Evolutionary conservation across 2,113 vertebrate species (phyloP), one percentile per base, ranked within the genome.

Genomic region (Montifringilla adamsi): DNA sequence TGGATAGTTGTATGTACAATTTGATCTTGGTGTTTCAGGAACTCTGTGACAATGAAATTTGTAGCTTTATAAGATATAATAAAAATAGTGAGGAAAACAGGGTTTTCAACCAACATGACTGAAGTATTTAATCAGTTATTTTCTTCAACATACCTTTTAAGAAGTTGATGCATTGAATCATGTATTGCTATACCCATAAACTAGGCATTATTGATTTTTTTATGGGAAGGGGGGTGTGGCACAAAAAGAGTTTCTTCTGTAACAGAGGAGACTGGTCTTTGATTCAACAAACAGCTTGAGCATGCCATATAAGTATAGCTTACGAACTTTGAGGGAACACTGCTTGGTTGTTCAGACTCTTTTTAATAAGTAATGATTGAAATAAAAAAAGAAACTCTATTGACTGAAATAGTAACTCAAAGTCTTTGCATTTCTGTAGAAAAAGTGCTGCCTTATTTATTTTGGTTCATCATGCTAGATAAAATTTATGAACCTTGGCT

Each of bases 191-290:
- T 55, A 49, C 8, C 1, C 9, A 39, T 62, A 47, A 56, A 33
- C 6, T 66, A 60, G 27, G 58, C 81, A 44, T 55, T 30, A 28
- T 0, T 63, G 24, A 9, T 56, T 43, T 20, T 50, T 20, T 10
- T 19, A 5, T 41, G 5, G 13, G 20, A 23, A 23, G 0, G 0
- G 12, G 3, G 10, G 1, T 2, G 1, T 3, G 1, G 8, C 2
- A 2, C 2, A 4, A 31, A 77, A 63, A 20, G 26, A 59, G 5
- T 77, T 85, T 83, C 7, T 76, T 80, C 23, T 75, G 9, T 63
- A 39, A 19, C 21, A 63, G 15, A 41, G 13, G 35, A 73, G 26
- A 4, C 7, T 50, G 20, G 7, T 35, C 33, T 87, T 84, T 39
- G 27, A 39, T 84, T 84, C 44, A 39, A 43, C 28, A 87, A 73